Base-by-base conservation (phyloP, 2,888 invertebrate species). In the Spisula subtruncata region DNA sequence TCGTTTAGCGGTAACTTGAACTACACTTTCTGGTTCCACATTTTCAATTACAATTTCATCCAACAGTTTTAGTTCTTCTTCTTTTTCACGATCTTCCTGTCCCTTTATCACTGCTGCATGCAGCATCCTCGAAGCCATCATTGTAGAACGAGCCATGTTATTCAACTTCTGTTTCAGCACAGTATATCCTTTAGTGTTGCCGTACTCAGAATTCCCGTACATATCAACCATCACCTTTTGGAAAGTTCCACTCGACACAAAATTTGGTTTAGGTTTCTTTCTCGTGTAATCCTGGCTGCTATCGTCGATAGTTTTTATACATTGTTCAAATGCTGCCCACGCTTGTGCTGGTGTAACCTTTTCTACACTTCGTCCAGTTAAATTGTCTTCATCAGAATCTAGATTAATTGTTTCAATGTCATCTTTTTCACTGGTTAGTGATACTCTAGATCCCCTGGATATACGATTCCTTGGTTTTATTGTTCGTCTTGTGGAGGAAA, bases 181-280 rank as follows among this genome's bases (percentile, higher is more conserved):
- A 0, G 92, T 92, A 79, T 94, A 93, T 1, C 92, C 92, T 80
- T 89, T 92, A 8, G 94, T 89, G 29, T 89, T 91, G 6, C 93
- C 93, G 80, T 95, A 94, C 75, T 95, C 94, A 16, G 93, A 92
- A 85, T 94, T 94, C 1, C 95, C 95, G 79, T 92, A 95, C 89
- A 95, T 93, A 41, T 94, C 94, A 12, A 89, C 88, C 94, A 95
- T 94, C 0, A 94, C 94, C 86, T 93, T 89, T 85, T 95, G 94
- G 86, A 95, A 95, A 12, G 91, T 92, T 56, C 90, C 90, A 88
- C 95, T 95, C 20, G 94, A 92, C 12, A 92, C 86, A 89, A 95
- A 95, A 51, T 93, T 93, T 2, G 93, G 93, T 80, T 91, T 92
- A 10, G 94, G 94, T 88, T 92, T 92, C n/a, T 92, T 90, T 18